Conservation (phyloP, 2,797 vertebrate species). For the Calcarius lapponicus region DNA sequence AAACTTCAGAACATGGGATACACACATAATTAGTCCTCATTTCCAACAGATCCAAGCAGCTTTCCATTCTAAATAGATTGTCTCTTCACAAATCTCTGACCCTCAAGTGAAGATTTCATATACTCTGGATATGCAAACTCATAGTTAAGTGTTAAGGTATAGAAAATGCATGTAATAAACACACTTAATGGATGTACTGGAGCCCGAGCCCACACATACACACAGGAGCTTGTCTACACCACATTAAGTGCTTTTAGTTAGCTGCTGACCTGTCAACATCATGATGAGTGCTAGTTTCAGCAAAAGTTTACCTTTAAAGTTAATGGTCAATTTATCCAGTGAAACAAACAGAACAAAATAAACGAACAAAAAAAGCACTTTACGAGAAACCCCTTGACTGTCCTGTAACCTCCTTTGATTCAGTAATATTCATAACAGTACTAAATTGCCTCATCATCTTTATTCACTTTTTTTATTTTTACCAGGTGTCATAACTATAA, state of each 20-base stretch:
- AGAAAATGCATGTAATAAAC: not conserved
- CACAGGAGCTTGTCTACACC: not conserved
- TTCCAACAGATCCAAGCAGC: not conserved
- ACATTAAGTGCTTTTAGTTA: not conserved
- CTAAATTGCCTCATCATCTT: not conserved
- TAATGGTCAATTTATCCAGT: not conserved
- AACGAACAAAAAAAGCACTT: not conserved
- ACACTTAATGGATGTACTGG: accelerated
- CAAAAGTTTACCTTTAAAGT: not conserved
- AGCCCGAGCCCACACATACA: not conserved
- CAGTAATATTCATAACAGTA: not conserved
- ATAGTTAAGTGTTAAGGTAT: not conserved
- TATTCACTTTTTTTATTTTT: not conserved
- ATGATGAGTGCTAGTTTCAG: not conserved
- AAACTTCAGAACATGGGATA: not conserved
- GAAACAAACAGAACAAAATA: not conserved
- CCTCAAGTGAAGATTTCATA: not conserved
- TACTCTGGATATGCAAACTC: not conserved
- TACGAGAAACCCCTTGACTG: not conserved
- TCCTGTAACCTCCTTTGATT: not conserved
- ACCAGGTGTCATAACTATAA: not conserved
- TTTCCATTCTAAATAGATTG: accelerated
- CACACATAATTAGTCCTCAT: not conserved
- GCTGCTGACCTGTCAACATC: not conserved
- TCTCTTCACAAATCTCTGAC: not conserved